Conservation (phyloP, 2,888 invertebrate genomes). For the Ormia ochracea region DNA sequence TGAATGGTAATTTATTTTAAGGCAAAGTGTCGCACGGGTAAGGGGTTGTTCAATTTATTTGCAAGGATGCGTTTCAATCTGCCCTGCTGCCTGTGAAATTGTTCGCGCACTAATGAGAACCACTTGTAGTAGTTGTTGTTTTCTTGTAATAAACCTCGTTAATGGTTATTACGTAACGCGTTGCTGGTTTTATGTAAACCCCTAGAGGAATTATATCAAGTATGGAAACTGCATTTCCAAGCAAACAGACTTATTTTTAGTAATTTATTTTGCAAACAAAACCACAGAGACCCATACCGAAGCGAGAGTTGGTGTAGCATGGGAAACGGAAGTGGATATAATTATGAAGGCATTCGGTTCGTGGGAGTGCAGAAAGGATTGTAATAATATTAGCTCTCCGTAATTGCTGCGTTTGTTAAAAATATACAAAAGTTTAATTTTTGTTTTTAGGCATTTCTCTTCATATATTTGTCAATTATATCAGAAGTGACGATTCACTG, state of each 20-base stretch:
- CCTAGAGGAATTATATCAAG: background rate
- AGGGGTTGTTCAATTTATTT: background rate
- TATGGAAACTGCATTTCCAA: background rate
- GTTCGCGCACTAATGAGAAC: background rate
- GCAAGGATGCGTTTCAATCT: background rate
- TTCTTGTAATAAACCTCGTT: background rate
- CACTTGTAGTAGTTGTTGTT: background rate
- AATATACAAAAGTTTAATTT: too few relatives aligned
- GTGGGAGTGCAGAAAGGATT: background rate
- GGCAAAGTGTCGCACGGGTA: background rate
- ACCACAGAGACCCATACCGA: background rate
- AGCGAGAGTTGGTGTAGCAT: background rate
- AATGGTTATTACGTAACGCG: background rate
- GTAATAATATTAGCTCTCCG: too few relatives aligned
- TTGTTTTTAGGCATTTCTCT: too few relatives aligned
- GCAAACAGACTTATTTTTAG: slow-evolving; percentile 10
- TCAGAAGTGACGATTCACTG: too few relatives aligned
- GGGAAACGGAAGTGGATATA: background rate
- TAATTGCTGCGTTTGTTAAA: too few relatives aligned
- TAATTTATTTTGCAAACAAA: slow-evolving; percentile 8
- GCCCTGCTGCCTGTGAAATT: background rate
- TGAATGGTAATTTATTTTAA: background rate
- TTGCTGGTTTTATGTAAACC: background rate
- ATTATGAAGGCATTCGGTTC: background rate
- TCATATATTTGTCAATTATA: too few relatives aligned